Evolutionary conservation across 1,140 invertebrate species (phyloP), one percentile per base, ranked within the genome.

Genomic region (Drosophila nebulosa): DNA sequence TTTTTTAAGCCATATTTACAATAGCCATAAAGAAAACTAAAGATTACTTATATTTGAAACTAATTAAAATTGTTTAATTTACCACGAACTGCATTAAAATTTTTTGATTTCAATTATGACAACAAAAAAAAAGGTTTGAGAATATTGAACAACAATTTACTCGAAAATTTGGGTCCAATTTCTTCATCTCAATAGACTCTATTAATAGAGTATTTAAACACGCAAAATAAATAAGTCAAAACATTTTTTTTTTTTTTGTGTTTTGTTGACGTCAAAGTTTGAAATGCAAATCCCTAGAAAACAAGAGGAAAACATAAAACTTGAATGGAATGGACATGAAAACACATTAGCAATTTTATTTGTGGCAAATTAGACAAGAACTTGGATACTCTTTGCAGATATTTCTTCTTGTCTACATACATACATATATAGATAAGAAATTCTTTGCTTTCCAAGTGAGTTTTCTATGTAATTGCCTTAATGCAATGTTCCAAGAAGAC

Each of bases 251-350:
- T 32, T 32, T 32, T 27, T 6, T 4, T 27, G 3, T 7, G 6
- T 27, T 27, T 27, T 27, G 26, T 70, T 62, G 69, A 71, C 69
- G 69, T 71, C 69, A 71, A 63, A 46, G 27, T 50, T 69, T 56
- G 2, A n/a, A 21, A 0, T 1, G 27, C 21, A 61, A 69, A 26
- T 53, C 16, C 52, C 30, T 14, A 46, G 0, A 21, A 21, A 21
- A 9, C 16, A 46, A 42, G 16, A 10, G 39, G 39, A 46, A 46
- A 46, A 46, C 5, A 46, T n/a, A n/a, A n/a, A 36, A 36, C 35
- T 36, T 36, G 35, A 36, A 36, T 36, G n/a, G n/a, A n/a, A n/a
- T n/a, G n/a, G 10, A 46, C 39, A 21, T 2, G 16, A 21, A 46
- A 46, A 46, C 12, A 46, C 21, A 21, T 46, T 46, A 46, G 39